Evolutionary conservation across 2,113 vertebrate genomes (phyloP).

Genomic region (Sciurus niger): DNA sequence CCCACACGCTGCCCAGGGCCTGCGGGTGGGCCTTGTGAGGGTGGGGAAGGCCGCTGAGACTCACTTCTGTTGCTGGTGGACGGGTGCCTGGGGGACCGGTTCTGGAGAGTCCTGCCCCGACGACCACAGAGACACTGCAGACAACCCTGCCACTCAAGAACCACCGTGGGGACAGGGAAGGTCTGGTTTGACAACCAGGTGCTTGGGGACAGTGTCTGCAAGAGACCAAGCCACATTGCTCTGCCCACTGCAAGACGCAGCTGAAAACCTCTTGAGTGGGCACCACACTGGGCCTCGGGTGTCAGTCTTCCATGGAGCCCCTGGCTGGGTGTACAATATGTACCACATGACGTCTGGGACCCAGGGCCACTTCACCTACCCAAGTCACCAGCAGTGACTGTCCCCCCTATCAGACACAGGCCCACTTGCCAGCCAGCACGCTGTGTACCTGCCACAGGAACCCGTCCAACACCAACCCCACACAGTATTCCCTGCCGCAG

Average conservation of each 20-base stretch:
- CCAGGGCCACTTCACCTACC: background rate
- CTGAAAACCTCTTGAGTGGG: no score
- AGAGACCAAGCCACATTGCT: background rate
- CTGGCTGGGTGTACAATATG: background rate
- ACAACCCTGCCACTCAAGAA: background rate
- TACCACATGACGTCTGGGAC: background rate
- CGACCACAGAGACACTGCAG: fast-evolving
- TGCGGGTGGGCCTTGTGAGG: fast-evolving
- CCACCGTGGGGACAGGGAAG: fast-evolving
- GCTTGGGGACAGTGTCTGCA: background rate
- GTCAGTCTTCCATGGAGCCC: background rate
- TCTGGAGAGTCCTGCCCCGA: background rate
- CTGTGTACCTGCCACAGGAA: background rate
- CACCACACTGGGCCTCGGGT: background rate
- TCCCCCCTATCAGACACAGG: background rate
- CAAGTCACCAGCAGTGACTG: background rate
- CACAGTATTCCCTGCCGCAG: background rate
- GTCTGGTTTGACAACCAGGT: background rate
- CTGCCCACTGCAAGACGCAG: no score
- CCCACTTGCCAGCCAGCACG: background rate
- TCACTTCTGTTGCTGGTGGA: fast-evolving
- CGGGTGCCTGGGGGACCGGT: fast-evolving
- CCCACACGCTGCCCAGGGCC: background rate
- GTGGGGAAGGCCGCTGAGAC: fast-evolving
- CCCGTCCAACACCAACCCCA: no score